Conservation (phyloP, 2,113 vertebrate genomes). For the Narcine bancroftii region DNA sequence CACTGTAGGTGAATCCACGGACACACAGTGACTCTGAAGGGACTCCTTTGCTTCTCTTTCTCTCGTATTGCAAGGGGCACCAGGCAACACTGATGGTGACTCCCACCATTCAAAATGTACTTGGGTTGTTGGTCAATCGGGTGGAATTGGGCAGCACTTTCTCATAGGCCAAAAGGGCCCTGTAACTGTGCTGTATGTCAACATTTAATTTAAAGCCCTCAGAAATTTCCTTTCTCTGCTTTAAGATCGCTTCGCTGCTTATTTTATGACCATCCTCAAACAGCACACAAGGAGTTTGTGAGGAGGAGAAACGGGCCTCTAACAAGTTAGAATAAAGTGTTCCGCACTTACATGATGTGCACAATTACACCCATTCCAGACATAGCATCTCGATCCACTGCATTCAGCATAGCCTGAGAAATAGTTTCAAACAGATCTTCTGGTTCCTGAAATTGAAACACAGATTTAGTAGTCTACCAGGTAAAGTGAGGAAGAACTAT, state of each 20-base stretch:
- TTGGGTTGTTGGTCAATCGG: too few relatives aligned
- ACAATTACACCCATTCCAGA: conserved; percentile 92
- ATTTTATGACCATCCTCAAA: not conserved
- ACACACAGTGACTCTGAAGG: too few relatives aligned
- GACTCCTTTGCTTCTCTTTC: too few relatives aligned
- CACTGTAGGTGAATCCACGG: too few relatives aligned
- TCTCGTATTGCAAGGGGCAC: too few relatives aligned
- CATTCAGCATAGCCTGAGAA: conserved; percentile 93
- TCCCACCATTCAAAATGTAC: too few relatives aligned
- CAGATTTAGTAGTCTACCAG: not conserved
- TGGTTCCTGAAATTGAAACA: conserved; percentile 61
- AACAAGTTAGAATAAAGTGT: not conserved
- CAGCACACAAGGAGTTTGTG: not conserved
- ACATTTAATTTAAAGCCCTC: too few relatives aligned
- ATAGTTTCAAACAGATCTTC: conserved; percentile 94
- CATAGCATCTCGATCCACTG: conserved; percentile 84
- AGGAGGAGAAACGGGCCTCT: not conserved
- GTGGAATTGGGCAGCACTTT: too few relatives aligned
- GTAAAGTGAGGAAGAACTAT: not conserved
- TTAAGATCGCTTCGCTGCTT: not conserved
- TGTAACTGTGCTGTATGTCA: too few relatives aligned
- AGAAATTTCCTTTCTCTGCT: not conserved
- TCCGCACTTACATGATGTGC: conserved; percentile 81
- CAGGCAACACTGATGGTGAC: too few relatives aligned
- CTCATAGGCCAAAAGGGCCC: too few relatives aligned